Base-by-base conservation (phyloP, 2,888 invertebrate species). In the Yponomeuta plumbellus region DNA sequence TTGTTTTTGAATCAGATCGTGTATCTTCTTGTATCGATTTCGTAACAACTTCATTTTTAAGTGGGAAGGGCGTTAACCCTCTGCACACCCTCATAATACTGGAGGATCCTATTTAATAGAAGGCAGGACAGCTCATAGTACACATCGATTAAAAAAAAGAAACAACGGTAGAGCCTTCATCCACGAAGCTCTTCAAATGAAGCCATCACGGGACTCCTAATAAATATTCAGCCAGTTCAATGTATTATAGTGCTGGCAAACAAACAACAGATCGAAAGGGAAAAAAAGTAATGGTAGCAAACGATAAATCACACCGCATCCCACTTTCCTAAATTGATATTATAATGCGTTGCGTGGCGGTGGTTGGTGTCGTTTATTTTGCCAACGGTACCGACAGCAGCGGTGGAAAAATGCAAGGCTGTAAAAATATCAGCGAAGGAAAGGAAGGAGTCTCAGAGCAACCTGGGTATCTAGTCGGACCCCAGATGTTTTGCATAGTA, bases 281-380 rank as follows among this genome's bases (percentile, higher is more conserved):
- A 52, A 52, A 17, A 44, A 83, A 71, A 74, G 76, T 81, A 78
- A 76, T 76, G 26, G 61, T 58, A 22, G n/a, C 26, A 26, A 23
- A 79, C 83, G 84, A 91, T 91, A 90, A 90, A 90, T 91, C 90
- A 88, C 78, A 52, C 44, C 44, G 78, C 76, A 80, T 73, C 85
- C 85, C 89, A 90, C 89, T 90, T 91, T 88, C 84, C 88, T 91
- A 91, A 91, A 91, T 90, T 91, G 90, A 91, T 91, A 91, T 91
- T 90, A 88, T 90, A 90, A 91, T 90, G 85, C 85, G 83, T 79
- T 81, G 72, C 65, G 71, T 72, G 68, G 70, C 73, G 76, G 84
- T 44, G 39, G 44, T 17, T 23, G 39, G 56, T 58, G 21, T 66
- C 68, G 80, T 84, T 85, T 87, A 81, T 87, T 89, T 81, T 63